Evolutionary conservation across 2,888 invertebrate genomes (phyloP), one percentile per base, ranked within the genome.

Genomic region (Xestoiulus laeticollis): DNA sequence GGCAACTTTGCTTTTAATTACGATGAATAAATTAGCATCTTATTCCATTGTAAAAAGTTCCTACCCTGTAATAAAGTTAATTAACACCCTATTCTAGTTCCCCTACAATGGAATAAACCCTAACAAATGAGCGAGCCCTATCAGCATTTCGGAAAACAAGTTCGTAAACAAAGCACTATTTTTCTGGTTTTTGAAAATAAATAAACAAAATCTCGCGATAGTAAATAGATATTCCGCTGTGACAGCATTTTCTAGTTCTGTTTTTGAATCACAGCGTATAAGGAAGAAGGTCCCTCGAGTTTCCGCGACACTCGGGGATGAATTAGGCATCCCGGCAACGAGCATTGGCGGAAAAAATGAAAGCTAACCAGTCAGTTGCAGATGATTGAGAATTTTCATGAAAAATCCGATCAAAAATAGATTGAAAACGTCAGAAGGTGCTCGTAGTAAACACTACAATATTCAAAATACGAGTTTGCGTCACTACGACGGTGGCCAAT

Each of bases 401-500:
- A 68, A 68, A 68, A 26, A 68, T 68, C 68, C 10, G n/a, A 68
- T n/a, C 68, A 6, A 68, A 68, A 68, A 68, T 68, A 68, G 68
- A 68, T 6, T 12, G 68, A 10, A 68, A 26, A 26, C 68, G 68
- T 68, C 68, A 68, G 68, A 68, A 68, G 68, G 26, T 5, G 26
- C 26, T 68, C 68, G 68, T 68, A 68, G 68, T 68, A 68, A 68
- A 68, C 68, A 68, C 68, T 68, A 68, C 68, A 68, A 68, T 26
- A 68, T 26, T 22, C 5, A 68, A 68, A 68, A 68, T 68, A 68
- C 68, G 26, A 26, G 14, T 68, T 68, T 68, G 26, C 68, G 26
- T 68, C 68, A 68, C 68, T 26, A 26, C 68, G 26, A 68, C 10
- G 68, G 10, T 26, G 10, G 26, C 68, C 12, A 68, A 59, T 59